Evolutionary conservation across 2,888 invertebrate species (phyloP).

Genomic region (Rhogogaster chlorosoma): DNA sequence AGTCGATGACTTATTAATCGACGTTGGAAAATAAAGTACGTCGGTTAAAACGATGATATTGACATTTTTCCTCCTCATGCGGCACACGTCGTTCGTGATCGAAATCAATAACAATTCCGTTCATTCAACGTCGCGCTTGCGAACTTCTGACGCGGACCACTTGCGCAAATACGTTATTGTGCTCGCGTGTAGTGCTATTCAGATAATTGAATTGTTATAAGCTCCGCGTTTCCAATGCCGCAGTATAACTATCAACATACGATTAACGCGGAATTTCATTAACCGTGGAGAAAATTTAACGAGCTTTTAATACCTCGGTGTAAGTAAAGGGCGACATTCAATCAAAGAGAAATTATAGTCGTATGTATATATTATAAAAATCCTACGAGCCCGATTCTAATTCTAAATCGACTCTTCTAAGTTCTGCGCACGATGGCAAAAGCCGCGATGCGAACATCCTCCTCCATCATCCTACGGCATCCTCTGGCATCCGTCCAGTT

Average conservation of each 20-base stretch:
- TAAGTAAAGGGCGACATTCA: background rate
- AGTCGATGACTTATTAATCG: background rate
- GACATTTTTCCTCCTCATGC: background rate
- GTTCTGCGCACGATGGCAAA: background rate
- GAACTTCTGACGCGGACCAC: background rate
- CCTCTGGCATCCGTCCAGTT: constrained; percentile 41
- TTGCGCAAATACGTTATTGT: background rate
- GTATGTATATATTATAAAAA: background rate
- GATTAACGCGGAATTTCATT: background rate
- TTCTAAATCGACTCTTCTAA: constrained; percentile 38
- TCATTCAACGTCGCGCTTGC: constrained; percentile 8
- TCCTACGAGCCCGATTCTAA: constrained; percentile 1
- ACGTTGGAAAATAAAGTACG: background rate
- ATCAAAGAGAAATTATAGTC: background rate
- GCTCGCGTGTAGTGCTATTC: too few relatives aligned
- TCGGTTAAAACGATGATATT: background rate
- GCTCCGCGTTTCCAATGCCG: background rate
- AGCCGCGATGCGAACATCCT: background rate
- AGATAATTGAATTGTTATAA: background rate
- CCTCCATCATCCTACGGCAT: constrained; percentile 34
- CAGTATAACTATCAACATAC: background rate
- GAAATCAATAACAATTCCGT: constrained; percentile 33
- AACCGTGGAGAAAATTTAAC: background rate
- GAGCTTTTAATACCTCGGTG: background rate
- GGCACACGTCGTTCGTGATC: constrained; percentile 4